These are phyloP conservation scores for Tonatia bakeri DNA, from an alignment of 2,113 vertebrate genomes.

Conservation along the genomic window DNA sequence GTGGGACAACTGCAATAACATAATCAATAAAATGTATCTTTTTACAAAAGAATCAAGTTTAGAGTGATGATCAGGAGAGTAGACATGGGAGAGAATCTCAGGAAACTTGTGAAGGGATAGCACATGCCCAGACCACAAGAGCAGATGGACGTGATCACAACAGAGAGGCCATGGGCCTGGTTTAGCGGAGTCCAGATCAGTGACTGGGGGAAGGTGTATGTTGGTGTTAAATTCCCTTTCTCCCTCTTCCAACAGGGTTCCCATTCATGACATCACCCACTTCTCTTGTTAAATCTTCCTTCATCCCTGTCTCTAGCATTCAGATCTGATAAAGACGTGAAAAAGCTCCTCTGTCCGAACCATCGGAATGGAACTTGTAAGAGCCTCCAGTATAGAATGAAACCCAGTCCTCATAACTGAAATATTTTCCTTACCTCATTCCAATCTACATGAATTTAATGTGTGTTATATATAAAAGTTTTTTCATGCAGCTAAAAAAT, in stretches of 20 bases:
- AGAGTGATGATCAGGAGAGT: not conserved
- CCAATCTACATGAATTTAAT: not conserved
- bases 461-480: not conserved
- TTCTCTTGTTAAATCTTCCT: slow-evolving; percentile 26
- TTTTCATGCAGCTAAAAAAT: slow-evolving; percentile 13
- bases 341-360: slow-evolving; percentile 11
- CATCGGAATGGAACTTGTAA: not conserved
- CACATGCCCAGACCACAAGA: not conserved
- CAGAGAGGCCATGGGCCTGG: too few species aligned
- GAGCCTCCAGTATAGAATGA: slow-evolving; percentile 14
- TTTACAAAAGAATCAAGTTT: not conserved
- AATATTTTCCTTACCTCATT: slow-evolving; percentile 33
- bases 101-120: not conserved
- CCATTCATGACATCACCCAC: not conserved
- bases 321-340: slow-evolving; percentile 20
- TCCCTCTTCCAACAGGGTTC: not conserved
- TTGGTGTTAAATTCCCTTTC: not conserved
- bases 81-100: not conserved
- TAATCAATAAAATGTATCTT: too few species aligned
- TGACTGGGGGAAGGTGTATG: not conserved
- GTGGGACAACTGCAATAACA: too few species aligned
- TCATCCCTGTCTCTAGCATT: not conserved
- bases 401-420: slow-evolving; percentile 39
- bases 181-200: not conserved
- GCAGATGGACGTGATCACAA: fast-evolving